These are phyloP conservation scores for Brachyalestes nurse DNA, from an alignment of 2,797 vertebrate species.

Conservation along the genomic window DNA sequence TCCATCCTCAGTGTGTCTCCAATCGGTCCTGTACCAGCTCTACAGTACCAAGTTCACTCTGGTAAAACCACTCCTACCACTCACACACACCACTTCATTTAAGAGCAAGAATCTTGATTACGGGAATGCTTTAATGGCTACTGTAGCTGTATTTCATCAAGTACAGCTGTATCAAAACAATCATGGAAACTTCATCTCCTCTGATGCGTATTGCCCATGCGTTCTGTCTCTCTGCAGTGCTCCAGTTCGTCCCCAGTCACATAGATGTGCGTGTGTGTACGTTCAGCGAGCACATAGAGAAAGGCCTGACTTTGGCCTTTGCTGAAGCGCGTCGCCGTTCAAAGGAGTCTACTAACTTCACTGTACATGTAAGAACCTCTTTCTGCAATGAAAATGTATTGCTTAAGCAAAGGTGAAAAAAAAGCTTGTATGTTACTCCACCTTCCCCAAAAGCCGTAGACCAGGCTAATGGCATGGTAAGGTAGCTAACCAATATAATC, in stretches of 20 bases:
- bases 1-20: slow-evolving; percentile 84
- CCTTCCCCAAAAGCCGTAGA: no score
- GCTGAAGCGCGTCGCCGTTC: slow-evolving; percentile 84
- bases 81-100: slow-evolving; percentile 5
- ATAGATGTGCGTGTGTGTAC: slow-evolving; percentile 89
- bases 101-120: neutral
- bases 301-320: slow-evolving; percentile 87
- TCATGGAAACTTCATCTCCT: neutral
- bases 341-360: slow-evolving; percentile 85
- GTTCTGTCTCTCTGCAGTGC: slow-evolving; percentile 75
- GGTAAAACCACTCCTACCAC: slow-evolving; percentile 74
- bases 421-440: no score
- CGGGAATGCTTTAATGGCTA: neutral
- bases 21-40: slow-evolving; percentile 79
- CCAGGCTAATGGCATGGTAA: no score
- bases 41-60: slow-evolving; percentile 90
- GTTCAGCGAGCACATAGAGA: slow-evolving; percentile 89
- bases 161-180: no score
- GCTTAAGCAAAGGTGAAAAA: neutral
- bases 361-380: slow-evolving; percentile 85
- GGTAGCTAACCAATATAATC: no score
- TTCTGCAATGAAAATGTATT: neutral
- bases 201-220: neutral
- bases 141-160: neutral
- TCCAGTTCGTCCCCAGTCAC: slow-evolving; percentile 93